Conservation (phyloP, 2,888 invertebrate genomes). For the Asteroscopus sphinx region DNA sequence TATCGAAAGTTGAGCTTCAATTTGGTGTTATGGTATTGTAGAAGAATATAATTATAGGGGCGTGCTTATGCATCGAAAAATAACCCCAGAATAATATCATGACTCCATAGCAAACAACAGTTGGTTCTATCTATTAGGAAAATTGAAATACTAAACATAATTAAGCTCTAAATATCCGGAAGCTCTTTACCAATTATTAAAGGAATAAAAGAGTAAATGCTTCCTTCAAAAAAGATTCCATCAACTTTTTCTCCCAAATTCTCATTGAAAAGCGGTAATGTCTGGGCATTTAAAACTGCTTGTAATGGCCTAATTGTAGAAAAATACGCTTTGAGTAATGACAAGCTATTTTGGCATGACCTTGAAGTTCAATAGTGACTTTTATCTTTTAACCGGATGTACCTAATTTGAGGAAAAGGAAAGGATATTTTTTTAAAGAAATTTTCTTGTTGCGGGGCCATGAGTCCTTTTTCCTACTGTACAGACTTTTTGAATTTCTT, state of each 20-base stretch:
- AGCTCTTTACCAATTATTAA: slow-evolving; percentile 35
- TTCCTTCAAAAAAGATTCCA: slow-evolving; percentile 17
- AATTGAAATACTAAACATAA: slow-evolving; percentile 1
- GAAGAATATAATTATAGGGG: too few relatives aligned
- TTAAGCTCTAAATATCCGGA: slow-evolving; percentile 12
- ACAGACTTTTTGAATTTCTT: too few relatives aligned
- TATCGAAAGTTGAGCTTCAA: neutral
- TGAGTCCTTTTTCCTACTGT: too few relatives aligned
- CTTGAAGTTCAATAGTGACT: slow-evolving; percentile 41
- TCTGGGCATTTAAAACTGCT: slow-evolving; percentile 45
- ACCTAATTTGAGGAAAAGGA: slow-evolving; percentile 16
- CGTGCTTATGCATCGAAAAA: too few relatives aligned
- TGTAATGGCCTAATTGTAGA: slow-evolving; percentile 54
- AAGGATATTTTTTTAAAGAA: slow-evolving; percentile 1
- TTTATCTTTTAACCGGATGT: slow-evolving; percentile 10
- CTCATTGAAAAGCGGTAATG: slow-evolving; percentile 22
- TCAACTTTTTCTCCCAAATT: slow-evolving; percentile 25
- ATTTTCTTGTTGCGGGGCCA: too few relatives aligned
- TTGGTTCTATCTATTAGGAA: neutral
- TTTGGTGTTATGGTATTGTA: too few relatives aligned
- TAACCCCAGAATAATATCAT: neutral
- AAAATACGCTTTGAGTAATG: slow-evolving; percentile 48
- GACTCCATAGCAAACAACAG: neutral
- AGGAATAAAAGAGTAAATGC: slow-evolving; percentile 39
- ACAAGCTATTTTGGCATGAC: slow-evolving; percentile 26